Base-by-base conservation (phyloP, 2,888 invertebrate species). In the Latrodectus hesperus region DNA sequence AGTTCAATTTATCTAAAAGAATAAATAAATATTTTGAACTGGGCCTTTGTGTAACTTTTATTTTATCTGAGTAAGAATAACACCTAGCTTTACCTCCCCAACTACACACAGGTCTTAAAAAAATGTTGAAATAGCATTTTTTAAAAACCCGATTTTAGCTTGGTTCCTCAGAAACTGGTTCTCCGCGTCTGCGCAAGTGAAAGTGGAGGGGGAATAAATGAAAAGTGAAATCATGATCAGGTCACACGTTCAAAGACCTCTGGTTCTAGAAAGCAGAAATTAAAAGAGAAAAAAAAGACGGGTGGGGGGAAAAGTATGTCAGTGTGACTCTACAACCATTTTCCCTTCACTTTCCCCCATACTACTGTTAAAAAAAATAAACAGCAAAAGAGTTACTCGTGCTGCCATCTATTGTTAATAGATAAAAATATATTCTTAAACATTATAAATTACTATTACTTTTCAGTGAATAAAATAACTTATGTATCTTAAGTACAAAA, bases 161-260 rank as follows among this genome's bases (percentile, higher is more conserved):
- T 38, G 38, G 38, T 38, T 6, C 38, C 38, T 38, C 38, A 38
- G 60, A 55, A 85, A 79, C 85, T 67, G 85, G 85, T 80, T 84
- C 64, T 70, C 55, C 68, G 74, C 73, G 55, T 53, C 64, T n/a
- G 75, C 74, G 60, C 86, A 87, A 87, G 86, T 81, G 86, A 87
- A 81, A 87, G 86, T 76, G 67, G 75, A 76, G 38, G 82, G 86
- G 75, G 73, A 73, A 38, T 38, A 38, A 68, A 68, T 22, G 73
- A 70, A 79, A 82, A 82, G 64, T 84, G 84, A 73, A 84, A 84
- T 84, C 84, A 84, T 78, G 84, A 87, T 72, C 86, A 87, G 86
- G 86, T 87, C 86, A 87, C 53, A 49, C 76, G 86, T 87, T 81
- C 86, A 73, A 64, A 72, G 81, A 81, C 81, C 81, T 76, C 81